A percentile compares a stretch with the other conserved stretches of the same genome.
These are phyloP conservation scores for Harpalus rubripes DNA, from an alignment of 2,888 invertebrate species.

Conservation along the genomic window DNA sequence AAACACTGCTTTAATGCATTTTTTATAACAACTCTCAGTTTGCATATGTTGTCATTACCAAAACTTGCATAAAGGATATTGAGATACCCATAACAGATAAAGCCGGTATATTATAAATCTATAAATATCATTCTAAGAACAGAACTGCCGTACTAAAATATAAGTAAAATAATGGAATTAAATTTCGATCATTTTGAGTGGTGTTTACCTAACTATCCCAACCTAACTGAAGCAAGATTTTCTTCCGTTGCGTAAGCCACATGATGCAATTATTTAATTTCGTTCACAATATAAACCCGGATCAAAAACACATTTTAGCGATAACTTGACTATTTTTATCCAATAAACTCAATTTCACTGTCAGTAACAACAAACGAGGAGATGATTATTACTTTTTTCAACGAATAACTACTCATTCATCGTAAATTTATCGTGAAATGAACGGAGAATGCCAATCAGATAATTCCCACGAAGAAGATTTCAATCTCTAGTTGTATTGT, in stretches of 20 bases:
- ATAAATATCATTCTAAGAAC: too few species aligned
- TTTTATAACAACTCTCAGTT: too few species aligned
- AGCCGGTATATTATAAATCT: too few species aligned
- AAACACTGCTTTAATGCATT: too few species aligned
- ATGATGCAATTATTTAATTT: slow-evolving; percentile 7
- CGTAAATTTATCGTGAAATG: slow-evolving; percentile 30
- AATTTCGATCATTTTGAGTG: not conserved
- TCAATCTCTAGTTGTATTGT: slow-evolving; percentile 3
- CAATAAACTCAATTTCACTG: not conserved
- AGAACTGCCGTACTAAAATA: too few species aligned
- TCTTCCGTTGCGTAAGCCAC: not conserved
- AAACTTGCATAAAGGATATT: too few species aligned
- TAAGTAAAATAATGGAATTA: not conserved
- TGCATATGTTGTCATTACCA: too few species aligned
- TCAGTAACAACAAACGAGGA: not conserved
- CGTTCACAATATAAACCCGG: not conserved
- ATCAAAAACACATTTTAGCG: not conserved
- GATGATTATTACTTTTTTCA: not conserved
- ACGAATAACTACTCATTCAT: slow-evolving; percentile 8
- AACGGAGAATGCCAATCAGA: slow-evolving; percentile 20
- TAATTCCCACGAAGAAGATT: slow-evolving; percentile 19
- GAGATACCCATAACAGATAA: too few species aligned
- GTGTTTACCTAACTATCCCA: not conserved
- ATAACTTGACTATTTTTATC: not conserved
- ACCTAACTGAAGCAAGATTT: not conserved